Base-by-base conservation (phyloP, 2,888 invertebrate genomes). In the Helicoverpa assulta region DNA sequence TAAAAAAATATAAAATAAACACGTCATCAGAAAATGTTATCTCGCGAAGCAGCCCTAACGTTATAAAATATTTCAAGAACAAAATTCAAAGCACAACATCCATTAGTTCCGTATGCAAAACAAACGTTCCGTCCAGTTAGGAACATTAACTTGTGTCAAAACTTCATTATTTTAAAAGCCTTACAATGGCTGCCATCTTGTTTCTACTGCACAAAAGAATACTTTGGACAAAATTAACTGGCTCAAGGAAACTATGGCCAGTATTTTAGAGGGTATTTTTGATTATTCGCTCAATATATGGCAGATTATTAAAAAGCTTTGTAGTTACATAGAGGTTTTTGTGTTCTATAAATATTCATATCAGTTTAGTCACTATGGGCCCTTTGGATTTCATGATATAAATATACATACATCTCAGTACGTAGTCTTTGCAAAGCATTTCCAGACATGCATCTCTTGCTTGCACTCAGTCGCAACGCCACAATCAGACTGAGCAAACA, bases 131-230 rank as follows among this genome's bases (percentile, higher is more conserved):
- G 26, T 43, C 62, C 26, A 2, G 47, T 47, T 47, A 6, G 29
- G 14, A 40, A 55, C 61, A 76, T 64, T 59, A 77, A 55, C 55
- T 64, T 58, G 71, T 68, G 70, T 50, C 73, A 77, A 67, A 78
- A 78, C 47, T 80, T 85, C 76, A 84, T 86, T 83, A 82, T 67
- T 83, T 78, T 83, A 83, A 86, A 85, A 86, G 85, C 84, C 64
- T 50, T 56, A 33, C 63, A 58, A 57, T 60, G 59, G 56, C 37
- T 14, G 26, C 55, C 57, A 66, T 66, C 51, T 56, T 73, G 56
- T 70, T 70, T 59, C 18, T 53, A 54, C 10, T 47, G 43, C 29
- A 78, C 73, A 70, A 78, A 67, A 70, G 18, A 74, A 63, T 73
- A 67, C 54, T 67, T 56, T 56, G 73, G 58, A 60, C 60, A 43